Percentiles rank a stretch among this genome's conserved stretches.
Conservation (phyloP, 2,888 invertebrate species). For the Priocnemis perturbator region DNA sequence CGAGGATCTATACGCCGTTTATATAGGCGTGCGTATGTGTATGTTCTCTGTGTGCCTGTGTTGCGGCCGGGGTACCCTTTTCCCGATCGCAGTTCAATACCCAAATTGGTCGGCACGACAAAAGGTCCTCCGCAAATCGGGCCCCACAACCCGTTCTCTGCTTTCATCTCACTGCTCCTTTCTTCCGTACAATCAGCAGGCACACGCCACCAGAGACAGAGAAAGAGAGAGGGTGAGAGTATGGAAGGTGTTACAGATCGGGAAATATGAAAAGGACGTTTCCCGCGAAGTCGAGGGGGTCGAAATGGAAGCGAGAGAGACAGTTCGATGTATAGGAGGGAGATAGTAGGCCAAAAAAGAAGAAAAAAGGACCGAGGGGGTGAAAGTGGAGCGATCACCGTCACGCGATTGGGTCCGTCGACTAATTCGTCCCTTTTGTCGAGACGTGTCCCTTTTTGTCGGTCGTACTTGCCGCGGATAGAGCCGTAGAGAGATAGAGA, state of each 20-base stretch:
- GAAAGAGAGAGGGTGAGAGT: no score
- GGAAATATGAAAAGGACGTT: conserved; percentile 42
- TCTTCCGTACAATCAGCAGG: conserved; percentile 26
- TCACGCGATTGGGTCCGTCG: conserved; percentile 42
- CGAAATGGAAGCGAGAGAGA: not conserved
- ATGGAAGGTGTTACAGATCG: conserved; percentile 69
- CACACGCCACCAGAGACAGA: conserved; percentile 43
- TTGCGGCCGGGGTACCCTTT: conserved; percentile 53
- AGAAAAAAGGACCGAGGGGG: not conserved
- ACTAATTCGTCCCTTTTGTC: conserved; percentile 48
- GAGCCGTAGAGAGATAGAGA: no score
- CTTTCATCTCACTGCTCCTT: conserved; percentile 4
- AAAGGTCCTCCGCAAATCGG: conserved; percentile 40
- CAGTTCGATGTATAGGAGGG: not conserved
- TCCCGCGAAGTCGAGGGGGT: not conserved
- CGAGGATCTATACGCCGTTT: conserved; percentile 42
- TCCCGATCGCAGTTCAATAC: conserved; percentile 72
- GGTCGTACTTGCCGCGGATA: conserved; percentile 11
- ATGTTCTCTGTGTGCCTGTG: no score
- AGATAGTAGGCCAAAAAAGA: not conserved
- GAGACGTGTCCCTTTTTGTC: conserved; percentile 21
- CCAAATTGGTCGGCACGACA: conserved; percentile 71
- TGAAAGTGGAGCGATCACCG: conserved; percentile 1
- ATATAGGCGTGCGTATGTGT: conserved; percentile 18
- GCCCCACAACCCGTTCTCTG: conserved; percentile 43